Evolutionary conservation across 2,113 vertebrate species (phyloP), one percentile per base, ranked within the genome.

Genomic region (Pogona vitticeps): DNA sequence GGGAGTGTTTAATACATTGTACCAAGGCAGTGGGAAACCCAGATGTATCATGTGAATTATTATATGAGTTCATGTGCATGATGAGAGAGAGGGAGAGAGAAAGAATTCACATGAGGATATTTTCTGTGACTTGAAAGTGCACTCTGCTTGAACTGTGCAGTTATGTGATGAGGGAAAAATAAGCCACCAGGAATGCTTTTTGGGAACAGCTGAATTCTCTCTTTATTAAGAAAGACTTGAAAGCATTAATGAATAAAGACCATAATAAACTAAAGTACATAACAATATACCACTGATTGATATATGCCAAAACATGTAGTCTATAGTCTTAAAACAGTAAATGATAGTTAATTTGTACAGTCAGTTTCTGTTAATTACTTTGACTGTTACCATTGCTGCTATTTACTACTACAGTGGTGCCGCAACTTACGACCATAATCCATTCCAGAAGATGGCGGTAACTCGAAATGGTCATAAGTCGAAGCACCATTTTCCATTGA

Each of bases 181-280:
- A 70, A 46, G 26, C 59, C 8, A 9, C 20, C 18, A 84, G 36
- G 82, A 86, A 76, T 89, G 82, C 83, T 92, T 89, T 56, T 80
- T 2, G 75, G 90, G 83, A 92, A 90, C 77, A 82, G 80, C 89
- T 6, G 87, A 89, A 86, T 88, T 93, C 87, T 36, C 86, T 92
- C 88, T 83, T 91, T 91, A 89, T 94, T 92, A 80, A 91, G 67
- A 76, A 86, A 86, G 46, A 85, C 90, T 86, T 92, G 13, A 0
- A 3, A 89, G 88, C 86, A 87, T 89, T 88, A 88, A 83, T 73
- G 68, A 21, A 79, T 91, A 82, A 83, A 91, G 89, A 90, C 0
- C 26, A 88, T 89, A 90, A 88, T 84, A 88, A 88, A 91, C 89
- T 15, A 0, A 15, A 63, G 70, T 31, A n/a, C 89, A 9, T 58